Conservation (phyloP, 2,888 invertebrate species). For the Eucera pruinosa region DNA sequence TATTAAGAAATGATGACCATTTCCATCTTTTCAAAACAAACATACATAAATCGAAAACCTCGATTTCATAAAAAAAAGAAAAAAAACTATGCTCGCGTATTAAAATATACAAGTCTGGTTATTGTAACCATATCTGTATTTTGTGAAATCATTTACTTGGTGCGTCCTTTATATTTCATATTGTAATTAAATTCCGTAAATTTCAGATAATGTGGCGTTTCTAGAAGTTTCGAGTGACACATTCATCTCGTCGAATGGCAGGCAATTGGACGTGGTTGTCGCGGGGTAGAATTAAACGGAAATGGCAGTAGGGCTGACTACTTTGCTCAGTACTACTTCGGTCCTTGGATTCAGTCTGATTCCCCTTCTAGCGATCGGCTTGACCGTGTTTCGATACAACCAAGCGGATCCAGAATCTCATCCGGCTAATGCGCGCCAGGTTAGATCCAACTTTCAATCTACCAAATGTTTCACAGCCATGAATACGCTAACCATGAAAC, state of each 20-base stretch:
- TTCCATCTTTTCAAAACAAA: too few relatives aligned
- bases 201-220: conserved; percentile 24
- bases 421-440: conserved; percentile 89
- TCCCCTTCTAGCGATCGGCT: conserved; percentile 92
- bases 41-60: too few relatives aligned
- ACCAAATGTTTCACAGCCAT: background rate
- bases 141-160: too few relatives aligned
- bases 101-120: too few relatives aligned
- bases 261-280: conserved; percentile 40
- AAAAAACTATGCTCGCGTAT: too few relatives aligned
- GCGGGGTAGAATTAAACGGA: conserved; percentile 65
- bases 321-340: conserved; percentile 85
- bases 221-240: background rate
- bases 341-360: conserved; percentile 89
- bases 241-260: conserved; percentile 50
- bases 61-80: too few relatives aligned
- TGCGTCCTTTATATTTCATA: too few relatives aligned
- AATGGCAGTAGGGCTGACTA: conserved; percentile 85
- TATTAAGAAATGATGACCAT: too few relatives aligned
- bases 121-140: too few relatives aligned
- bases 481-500: background rate
- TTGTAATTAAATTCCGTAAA: background rate
- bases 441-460: conserved; percentile 82
- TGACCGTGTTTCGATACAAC: conserved; percentile 92
- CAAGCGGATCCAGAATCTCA: conserved; percentile 93